A percentile compares a stretch with the other conserved stretches of the same genome.
These are phyloP conservation scores for Cylindroiulus punctatus DNA, from an alignment of 2,888 invertebrate genomes.

Conservation along the genomic window DNA sequence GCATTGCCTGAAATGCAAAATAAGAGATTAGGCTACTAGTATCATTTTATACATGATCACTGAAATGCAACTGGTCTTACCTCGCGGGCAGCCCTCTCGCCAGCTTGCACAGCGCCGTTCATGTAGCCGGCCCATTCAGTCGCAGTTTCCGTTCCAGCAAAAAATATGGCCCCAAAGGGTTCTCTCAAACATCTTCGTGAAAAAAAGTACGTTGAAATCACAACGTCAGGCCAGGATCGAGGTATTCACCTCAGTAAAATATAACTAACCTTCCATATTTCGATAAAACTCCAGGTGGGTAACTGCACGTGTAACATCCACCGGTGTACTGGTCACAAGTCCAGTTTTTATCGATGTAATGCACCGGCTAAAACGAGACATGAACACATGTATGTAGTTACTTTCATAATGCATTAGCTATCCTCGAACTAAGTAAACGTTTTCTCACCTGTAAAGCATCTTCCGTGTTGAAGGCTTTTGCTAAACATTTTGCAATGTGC, in stretches of 20 bases:
- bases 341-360: constrained; percentile 67
- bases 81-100: constrained; percentile 62
- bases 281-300: constrained; percentile 65
- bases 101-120: constrained; percentile 65
- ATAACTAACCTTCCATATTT: constrained; percentile 61
- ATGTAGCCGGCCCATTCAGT: constrained; percentile 65
- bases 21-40: background rate
- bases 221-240: background rate
- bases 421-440: background rate
- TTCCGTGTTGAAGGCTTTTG: constrained; percentile 62
- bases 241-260: background rate
- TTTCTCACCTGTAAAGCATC: constrained; percentile 62
- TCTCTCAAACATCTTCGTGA: constrained; percentile 27
- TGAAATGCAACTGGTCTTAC: constrained; percentile 58
- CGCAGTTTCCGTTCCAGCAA: constrained; percentile 65
- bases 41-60: no score
- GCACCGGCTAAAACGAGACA: constrained; percentile 62
- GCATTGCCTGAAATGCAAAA: constrained; percentile 54
- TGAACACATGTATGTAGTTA: no score
- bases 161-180: constrained; percentile 45
- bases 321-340: constrained; percentile 66
- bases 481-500: constrained; percentile 61
- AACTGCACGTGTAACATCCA: constrained; percentile 66
- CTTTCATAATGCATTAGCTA: no score
- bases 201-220: background rate